Percentiles rank a stretch among this genome's conserved stretches.
Conservation (phyloP, 2,797 vertebrate genomes). For the Tapera naevia region DNA sequence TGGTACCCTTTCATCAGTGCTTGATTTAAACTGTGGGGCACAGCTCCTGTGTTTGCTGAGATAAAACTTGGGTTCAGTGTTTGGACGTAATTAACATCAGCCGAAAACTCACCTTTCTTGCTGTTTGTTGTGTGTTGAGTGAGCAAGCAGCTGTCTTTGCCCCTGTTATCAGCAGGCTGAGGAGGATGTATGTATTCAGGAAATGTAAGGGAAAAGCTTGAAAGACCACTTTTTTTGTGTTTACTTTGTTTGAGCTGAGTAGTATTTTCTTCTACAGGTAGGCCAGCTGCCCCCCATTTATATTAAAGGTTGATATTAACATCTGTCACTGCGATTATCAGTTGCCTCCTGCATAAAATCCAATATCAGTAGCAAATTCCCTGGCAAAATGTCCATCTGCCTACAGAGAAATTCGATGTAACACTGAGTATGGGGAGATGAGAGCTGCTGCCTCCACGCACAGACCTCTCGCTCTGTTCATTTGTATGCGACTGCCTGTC, state of each 20-base stretch:
- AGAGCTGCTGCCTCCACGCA: not conserved
- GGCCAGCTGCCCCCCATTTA: not conserved
- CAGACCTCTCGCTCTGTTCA: not conserved
- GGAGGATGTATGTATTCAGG: conserved; percentile 6
- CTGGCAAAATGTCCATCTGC: not conserved
- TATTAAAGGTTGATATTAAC: not conserved
- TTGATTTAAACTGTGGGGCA: conserved; percentile 34
- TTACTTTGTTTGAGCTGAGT: not conserved
- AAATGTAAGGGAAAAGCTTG: not conserved
- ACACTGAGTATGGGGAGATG: not conserved
- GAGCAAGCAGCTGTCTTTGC: conserved; percentile 70
- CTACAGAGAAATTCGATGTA: not conserved
- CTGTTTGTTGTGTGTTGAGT: conserved; percentile 61
- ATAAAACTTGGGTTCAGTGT: conserved; percentile 50
- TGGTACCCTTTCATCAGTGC: conserved; percentile 48
- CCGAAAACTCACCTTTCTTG: conserved; percentile 49
- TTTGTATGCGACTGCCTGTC: not conserved
- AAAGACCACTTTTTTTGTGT: not conserved
- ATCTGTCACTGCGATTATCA: not conserved
- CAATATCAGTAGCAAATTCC: not conserved
- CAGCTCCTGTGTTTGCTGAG: conserved; percentile 61
- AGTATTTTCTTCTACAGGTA: conserved; percentile 39
- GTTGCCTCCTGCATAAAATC: not conserved
- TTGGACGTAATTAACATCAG: conserved; percentile 56
- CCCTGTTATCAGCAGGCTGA: not conserved